Evolutionary conservation across 2,888 invertebrate genomes (phyloP), one percentile per base, ranked within the genome.

Genomic region (Hemaris fuciformis): DNA sequence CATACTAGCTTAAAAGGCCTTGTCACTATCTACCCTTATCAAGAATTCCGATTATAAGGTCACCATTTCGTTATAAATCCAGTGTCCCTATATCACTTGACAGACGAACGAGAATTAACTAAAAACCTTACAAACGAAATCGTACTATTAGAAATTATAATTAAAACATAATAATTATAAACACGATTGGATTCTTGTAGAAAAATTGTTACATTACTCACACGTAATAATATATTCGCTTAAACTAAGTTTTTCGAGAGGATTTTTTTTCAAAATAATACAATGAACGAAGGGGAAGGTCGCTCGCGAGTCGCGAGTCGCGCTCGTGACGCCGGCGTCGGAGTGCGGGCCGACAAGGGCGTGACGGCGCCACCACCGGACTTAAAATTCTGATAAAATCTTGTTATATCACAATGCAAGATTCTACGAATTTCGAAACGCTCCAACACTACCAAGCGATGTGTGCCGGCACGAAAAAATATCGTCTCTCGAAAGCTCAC

Each of bases 1-100:
- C 66, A 53, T n/a, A 79, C 83, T 88, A 89, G 75, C 74, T 82
- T 83, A 83, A 83, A 91, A 91, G 91, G 91, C 91, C 91, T 81
- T 90, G 85, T 85, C 82, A 83, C 86, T 89, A 89, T 76, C 90
- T 90, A 91, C 87, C 86, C 90, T 91, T 90, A 90, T 88, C 87
- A 87, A 87, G 85, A 90, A 91, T 90, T 88, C 87, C 88, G 83
- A 84, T 84, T 84, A 83, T 85, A 91, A 91, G 89, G 89, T 89
- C 91, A 91, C 89, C 83, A 84, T 89, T 87, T 88, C 83, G 83
- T 87, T 84, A 86, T 80, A 80, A 85, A 84, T 86, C 87, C 88
- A 87, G 82, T 84, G 76, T 85, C 79, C 53, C 82, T 86, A 87
- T 89, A 91, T 92, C 91, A 91, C 91, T 89, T 88, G 87, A 87